Percentiles rank a stretch among this genome's conserved stretches.
phyloP scores from a whole-genome alignment of 2,113 vertebrate species.

The Syngnathus floridae region DNA sequence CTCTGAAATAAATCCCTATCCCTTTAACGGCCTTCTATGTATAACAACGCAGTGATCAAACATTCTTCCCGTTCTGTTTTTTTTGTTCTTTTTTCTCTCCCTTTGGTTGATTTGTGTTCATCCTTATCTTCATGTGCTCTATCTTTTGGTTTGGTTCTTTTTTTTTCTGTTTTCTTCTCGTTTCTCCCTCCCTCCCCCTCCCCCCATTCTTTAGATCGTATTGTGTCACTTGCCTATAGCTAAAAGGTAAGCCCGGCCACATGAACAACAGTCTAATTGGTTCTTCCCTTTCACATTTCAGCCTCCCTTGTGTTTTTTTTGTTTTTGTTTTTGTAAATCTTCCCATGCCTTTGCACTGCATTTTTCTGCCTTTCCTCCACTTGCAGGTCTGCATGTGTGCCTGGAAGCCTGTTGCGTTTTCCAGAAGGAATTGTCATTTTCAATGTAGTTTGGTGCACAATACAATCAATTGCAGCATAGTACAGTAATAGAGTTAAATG shows the following conservation, averaged over 20 bases:
- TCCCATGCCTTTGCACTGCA: conserved; percentile 20
- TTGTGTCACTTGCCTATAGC: conserved; percentile 97
- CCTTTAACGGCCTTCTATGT: not conserved
- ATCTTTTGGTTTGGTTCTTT: conserved; percentile 51
- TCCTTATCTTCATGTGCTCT: conserved; percentile 62
- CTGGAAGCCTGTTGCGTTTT: conserved; percentile 45
- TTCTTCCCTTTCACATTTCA: conserved; percentile 49
- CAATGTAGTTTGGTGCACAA: conserved; percentile 8
- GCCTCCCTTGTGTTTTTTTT: conserved; percentile 20
- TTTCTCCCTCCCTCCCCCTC: conserved; percentile 49
- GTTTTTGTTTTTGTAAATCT: conserved; percentile 4
- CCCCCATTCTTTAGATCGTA: conserved; percentile 86
- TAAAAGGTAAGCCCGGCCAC: conserved; percentile 87
- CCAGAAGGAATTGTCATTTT: conserved; percentile 41
- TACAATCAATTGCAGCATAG: not conserved
- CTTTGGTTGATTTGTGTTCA: conserved; percentile 61
- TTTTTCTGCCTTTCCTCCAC: conserved; percentile 65
- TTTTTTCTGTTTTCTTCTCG: conserved; percentile 59
- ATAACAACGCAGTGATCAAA: conserved; percentile 57
- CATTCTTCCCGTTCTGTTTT: conserved; percentile 41
- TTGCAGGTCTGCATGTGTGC: conserved; percentile 42
- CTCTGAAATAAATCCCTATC: conserved; percentile 33
- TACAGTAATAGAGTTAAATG: not conserved
- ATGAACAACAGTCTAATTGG: conserved; percentile 53
- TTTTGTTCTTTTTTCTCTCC: conserved; percentile 14